Conservation (phyloP, 2,797 vertebrate species). For the Catharus ustulatus region DNA sequence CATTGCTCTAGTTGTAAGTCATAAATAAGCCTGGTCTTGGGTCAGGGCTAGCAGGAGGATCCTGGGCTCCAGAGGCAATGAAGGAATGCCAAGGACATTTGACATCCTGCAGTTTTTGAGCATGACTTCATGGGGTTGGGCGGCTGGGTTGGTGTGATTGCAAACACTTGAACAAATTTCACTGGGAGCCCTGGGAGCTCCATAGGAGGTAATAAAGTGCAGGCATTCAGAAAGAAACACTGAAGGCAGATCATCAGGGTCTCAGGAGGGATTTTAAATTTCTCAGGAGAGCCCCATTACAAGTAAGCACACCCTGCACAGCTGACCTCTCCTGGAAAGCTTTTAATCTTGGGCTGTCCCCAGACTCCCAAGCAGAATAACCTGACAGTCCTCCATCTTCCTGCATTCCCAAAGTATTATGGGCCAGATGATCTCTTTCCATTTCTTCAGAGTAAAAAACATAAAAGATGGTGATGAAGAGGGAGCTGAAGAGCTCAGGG, state of each 20-base stretch:
- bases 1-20: not conserved
- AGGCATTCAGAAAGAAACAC: not conserved
- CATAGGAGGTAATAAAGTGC: constrained; percentile 20
- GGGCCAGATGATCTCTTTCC: not conserved
- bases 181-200: constrained; percentile 19
- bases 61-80: constrained; percentile 20
- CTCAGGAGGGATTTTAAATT: not conserved
- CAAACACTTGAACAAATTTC: constrained; percentile 57
- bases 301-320: not conserved
- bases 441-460: not conserved
- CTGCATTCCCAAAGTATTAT: not conserved
- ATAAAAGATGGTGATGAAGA: not conserved
- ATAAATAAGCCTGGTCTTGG: constrained; percentile 34
- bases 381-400: not conserved
- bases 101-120: constrained; percentile 54
- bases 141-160: not conserved
- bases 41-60: constrained; percentile 9
- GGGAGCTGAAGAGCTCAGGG: not conserved
- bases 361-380: not conserved
- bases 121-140: constrained; percentile 49
- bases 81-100: constrained; percentile 48
- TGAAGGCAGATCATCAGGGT: not conserved
- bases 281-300: not conserved
- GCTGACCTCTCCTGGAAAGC: not conserved
- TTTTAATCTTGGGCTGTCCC: not conserved